phyloP scores from a whole-genome alignment of 2,888 invertebrate species.

The Hoplodrina blanda region DNA sequence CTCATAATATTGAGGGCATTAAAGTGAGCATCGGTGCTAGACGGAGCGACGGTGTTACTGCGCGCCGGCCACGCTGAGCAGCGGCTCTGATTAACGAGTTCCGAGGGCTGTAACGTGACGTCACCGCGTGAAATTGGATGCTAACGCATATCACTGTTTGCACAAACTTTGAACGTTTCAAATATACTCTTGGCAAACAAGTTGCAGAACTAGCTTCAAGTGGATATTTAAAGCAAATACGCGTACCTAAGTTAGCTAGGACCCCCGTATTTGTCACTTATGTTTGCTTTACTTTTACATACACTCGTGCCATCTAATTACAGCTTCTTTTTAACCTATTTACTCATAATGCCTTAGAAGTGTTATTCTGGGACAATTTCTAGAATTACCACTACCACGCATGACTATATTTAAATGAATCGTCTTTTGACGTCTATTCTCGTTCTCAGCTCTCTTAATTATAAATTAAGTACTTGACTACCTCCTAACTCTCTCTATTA shows the following conservation, averaged over 20 bases:
- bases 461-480: slow-evolving; percentile 1
- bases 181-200: slow-evolving; percentile 56
- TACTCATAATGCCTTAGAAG: not conserved
- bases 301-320: slow-evolving; percentile 3
- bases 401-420: slow-evolving; percentile 4
- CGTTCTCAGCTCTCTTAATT: slow-evolving; percentile 13
- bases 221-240: slow-evolving; percentile 56
- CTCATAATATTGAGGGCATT: slow-evolving; percentile 4
- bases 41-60: slow-evolving; percentile 12
- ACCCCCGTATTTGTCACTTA: slow-evolving; percentile 28
- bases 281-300: slow-evolving; percentile 29
- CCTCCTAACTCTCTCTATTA: slow-evolving; percentile 7
- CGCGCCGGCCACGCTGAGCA: slow-evolving; percentile 26
- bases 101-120: slow-evolving; percentile 49
- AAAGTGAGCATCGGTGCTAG: slow-evolving; percentile 15
- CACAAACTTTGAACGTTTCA: slow-evolving; percentile 58
- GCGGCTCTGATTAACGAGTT: slow-evolving; percentile 52
- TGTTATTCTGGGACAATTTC: not conserved
- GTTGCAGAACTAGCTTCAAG: slow-evolving; percentile 50
- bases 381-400: not conserved
- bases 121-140: slow-evolving; percentile 64
- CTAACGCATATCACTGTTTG: slow-evolving; percentile 62
- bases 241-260: slow-evolving; percentile 10
- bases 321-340: slow-evolving; percentile 2
- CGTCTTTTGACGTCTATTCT: not conserved